phyloP scores from a whole-genome alignment of 1,140 invertebrate species.

The Drosophila guanche region DNA sequence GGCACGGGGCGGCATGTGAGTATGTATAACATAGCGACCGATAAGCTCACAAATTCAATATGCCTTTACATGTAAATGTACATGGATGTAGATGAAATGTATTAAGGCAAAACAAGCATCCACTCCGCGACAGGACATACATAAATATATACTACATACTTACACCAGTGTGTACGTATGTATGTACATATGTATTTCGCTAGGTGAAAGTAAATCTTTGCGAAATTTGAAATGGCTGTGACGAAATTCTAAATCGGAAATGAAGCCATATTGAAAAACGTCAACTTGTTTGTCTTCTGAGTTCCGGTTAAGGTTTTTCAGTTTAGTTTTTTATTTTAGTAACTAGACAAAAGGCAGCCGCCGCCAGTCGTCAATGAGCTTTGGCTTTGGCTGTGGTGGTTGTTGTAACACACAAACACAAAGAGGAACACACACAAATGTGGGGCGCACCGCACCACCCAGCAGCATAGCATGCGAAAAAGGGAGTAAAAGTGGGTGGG shows the following conservation, averaged over 20 bases:
- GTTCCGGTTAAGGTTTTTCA: conserved; percentile 66
- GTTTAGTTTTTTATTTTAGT: conserved; percentile 33
- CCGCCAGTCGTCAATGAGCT: conserved; percentile 30
- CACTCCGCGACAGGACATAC: background rate
- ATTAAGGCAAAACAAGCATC: conserved; percentile 12
- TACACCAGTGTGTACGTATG: no score
- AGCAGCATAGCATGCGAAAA: conserved; percentile 39
- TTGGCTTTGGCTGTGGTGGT: conserved; percentile 67
- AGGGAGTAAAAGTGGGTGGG: conserved; percentile 58
- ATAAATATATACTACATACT: no score
- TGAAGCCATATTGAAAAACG: conserved; percentile 73
- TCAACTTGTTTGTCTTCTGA: conserved; percentile 18
- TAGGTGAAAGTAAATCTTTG: background rate
- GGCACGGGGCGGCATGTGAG: conserved; percentile 34
- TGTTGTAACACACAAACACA: conserved; percentile 62
- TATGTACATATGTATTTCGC: background rate
- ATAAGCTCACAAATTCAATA: conserved; percentile 54
- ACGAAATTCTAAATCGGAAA: conserved; percentile 43
- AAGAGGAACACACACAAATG: conserved; percentile 36
- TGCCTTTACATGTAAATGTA: conserved; percentile 12
- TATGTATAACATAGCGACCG: conserved; percentile 74
- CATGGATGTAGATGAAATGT: conserved; percentile 7
- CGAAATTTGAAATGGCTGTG: conserved; percentile 14
- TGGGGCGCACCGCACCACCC: conserved; percentile 62
- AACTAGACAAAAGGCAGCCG: conserved; percentile 73